Base-by-base conservation (phyloP, 2,797 vertebrate species). In the Sus cebifrons region DNA sequence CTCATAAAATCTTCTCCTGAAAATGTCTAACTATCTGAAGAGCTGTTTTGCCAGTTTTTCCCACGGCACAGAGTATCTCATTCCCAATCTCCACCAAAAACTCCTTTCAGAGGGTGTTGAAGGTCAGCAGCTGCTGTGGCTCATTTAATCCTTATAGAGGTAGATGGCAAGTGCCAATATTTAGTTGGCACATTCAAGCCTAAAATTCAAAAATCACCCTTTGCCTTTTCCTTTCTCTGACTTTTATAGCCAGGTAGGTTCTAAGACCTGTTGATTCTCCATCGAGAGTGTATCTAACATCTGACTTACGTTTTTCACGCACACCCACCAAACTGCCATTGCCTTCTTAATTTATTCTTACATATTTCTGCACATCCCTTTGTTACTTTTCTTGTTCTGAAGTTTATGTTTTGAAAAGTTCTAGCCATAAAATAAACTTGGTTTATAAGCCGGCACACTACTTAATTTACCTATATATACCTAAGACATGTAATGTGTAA, bases 401-500 rank as follows among this genome's bases (percentile, higher is more conserved):
- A 70, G 12, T 89, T 91, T 27, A 29, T 87, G 29, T 89, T 94
- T 95, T 91, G 64, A 97, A 78, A 85, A 78, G 36, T 85, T 88
- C 36, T 74, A 25, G 52, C 36, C n/a, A 32, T 81, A 17, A 86
- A 77, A 44, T 86, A 86, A 58, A 25, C 3, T 32, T 5, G 7
- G 86, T 82, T 71, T 92, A 44, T 58, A 87, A 95, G 4, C 3
- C 58, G 15, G 10, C 23, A n/a, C 18, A 60, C 25, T 54, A 81
- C 25, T 90, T 96, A 56, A 67, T 62, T 73, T 94, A 70, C 32
- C 23, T 65, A 29, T 56, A 60, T 44, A 91, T 89, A 86, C 71
- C 2, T 6, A 74, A 36, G 27, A 58, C 60, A 13, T 14, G 18
- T 56, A 49, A 56, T 36, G 8, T 92, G 12, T 91, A 89, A 79